Conservation (phyloP, 2,113 vertebrate species). For the Eretmochelys imbricata region DNA sequence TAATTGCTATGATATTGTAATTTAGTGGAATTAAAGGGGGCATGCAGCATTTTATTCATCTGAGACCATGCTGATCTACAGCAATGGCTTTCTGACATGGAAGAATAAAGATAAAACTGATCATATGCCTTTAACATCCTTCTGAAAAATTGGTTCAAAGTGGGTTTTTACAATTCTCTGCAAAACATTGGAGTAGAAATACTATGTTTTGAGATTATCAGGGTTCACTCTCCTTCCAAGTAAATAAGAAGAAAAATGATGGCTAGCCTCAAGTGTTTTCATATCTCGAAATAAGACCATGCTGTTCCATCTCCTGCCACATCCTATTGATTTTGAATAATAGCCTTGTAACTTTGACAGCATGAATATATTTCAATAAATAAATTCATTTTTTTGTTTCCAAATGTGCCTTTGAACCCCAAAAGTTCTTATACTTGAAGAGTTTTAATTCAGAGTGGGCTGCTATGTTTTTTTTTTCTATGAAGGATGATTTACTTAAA, state of each 20-base stretch:
- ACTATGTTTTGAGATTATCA: not conserved
- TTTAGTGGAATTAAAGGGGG: conserved; percentile 46
- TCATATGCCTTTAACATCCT: conserved; percentile 7
- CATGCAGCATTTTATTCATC: conserved; percentile 21
- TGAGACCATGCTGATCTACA: not conserved
- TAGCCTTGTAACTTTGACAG: not conserved
- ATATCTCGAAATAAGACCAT: not conserved
- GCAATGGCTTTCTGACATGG: not conserved
- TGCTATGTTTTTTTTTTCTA: not conserved
- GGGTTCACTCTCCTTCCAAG: not conserved
- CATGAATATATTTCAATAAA: not conserved
- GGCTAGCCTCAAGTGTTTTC: not conserved
- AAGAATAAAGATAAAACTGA: conserved; percentile 10
- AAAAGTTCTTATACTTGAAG: not conserved
- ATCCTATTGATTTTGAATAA: not conserved
- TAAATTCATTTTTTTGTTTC: not conserved
- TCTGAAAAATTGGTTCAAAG: not conserved
- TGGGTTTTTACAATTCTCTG: not conserved
- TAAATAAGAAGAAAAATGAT: not conserved
- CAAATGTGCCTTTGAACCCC: not conserved
- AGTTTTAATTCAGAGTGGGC: not conserved
- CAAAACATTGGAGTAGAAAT: not conserved
- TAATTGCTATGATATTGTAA: conserved; percentile 32
- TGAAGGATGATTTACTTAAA: not conserved
- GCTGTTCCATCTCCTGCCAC: not conserved